These are phyloP conservation scores for Menidia menidia DNA, from an alignment of 2,797 vertebrate genomes.

Conservation along the genomic window DNA sequence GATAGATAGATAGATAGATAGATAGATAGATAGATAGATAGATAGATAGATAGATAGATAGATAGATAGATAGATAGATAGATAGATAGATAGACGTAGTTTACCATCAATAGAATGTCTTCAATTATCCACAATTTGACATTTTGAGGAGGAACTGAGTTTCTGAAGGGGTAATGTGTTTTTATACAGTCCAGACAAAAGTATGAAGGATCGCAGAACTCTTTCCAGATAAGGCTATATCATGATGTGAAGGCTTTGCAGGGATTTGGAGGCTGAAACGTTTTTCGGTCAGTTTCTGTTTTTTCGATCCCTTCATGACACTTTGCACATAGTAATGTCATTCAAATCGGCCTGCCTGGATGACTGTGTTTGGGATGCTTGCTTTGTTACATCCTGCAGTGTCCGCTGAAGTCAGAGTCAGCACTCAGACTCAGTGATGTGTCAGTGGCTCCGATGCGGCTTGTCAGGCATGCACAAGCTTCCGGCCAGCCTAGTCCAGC, in stretches of 20 bases:
- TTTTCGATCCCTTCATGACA: conserved; percentile 30
- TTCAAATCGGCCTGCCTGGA: conserved; percentile 57
- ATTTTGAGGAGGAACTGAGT: neutral
- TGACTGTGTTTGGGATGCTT: conserved; percentile 74
- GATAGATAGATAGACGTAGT: too few relatives aligned
- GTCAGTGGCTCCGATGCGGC: conserved; percentile 82
- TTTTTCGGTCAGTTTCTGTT: conserved; percentile 18
- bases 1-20: too few relatives aligned
- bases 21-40: too few relatives aligned
- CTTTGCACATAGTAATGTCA: conserved; percentile 42
- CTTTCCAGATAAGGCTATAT: neutral
- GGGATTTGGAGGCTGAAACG: neutral
- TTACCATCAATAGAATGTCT: too few relatives aligned
- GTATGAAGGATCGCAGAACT: too few relatives aligned
- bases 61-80: too few relatives aligned
- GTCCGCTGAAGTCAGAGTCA: conserved; percentile 77
- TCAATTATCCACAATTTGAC: neutral
- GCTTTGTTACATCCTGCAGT: conserved; percentile 55
- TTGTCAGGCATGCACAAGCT: conserved; percentile 82
- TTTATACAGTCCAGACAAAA: too few relatives aligned
- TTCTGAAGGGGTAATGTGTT: neutral
- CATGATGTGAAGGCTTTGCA: neutral
- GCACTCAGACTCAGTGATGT: conserved; percentile 69
- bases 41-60: too few relatives aligned
- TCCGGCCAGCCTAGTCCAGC: conserved; percentile 66